A percentile compares a stretch with the other conserved stretches of the same genome.
Conservation (phyloP, 23 tunicate genomes). For the Oikopleura albicans region DNA sequence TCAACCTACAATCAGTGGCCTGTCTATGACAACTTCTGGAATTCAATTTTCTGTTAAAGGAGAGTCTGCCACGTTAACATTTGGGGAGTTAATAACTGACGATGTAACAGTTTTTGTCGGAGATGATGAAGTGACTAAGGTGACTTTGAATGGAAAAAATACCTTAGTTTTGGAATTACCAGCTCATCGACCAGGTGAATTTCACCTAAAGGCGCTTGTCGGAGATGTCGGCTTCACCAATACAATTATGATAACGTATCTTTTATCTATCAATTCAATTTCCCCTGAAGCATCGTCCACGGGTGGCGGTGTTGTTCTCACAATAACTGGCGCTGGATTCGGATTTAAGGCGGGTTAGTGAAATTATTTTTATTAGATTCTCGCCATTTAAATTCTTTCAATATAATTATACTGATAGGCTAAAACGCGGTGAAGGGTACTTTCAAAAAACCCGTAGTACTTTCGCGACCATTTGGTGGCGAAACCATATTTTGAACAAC, state of each 20-base stretch:
- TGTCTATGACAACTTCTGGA: neutral
- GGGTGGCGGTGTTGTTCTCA: neutral
- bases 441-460: no score
- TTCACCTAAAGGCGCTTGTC: neutral
- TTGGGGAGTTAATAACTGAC: neutral
- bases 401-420: no score
- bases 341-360: no score
- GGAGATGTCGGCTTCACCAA: neutral
- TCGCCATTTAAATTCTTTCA: no score
- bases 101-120: neutral
- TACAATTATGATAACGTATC: neutral
- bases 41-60: neutral
- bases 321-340: neutral
- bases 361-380: no score
- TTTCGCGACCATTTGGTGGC: no score
- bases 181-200: neutral
- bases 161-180: neutral
- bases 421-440: no score
- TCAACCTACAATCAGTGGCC: no score
- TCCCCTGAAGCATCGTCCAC: neutral
- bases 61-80: neutral
- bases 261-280: neutral
- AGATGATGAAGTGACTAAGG: neutral
- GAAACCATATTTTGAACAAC: no score
- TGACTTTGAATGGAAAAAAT: neutral